These are phyloP conservation scores for Pachypsylla venusta DNA, from an alignment of 1,140 invertebrate genomes.

Conservation along the genomic window DNA sequence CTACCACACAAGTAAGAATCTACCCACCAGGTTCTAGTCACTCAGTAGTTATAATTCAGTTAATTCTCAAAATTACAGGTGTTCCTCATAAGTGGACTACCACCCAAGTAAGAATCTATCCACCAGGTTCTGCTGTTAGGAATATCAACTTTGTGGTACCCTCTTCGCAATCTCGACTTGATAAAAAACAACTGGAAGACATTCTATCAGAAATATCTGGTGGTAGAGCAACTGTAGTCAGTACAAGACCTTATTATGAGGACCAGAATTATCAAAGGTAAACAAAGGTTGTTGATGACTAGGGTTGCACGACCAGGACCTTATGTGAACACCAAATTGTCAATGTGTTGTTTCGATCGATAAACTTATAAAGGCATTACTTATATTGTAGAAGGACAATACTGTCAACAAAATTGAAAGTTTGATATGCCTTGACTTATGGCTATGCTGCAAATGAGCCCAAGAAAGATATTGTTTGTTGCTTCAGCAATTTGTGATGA, in stretches of 20 bases:
- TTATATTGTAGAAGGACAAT: too few relatives aligned
- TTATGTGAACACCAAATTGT: too few relatives aligned
- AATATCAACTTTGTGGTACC: conserved; percentile 64
- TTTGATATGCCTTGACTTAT: too few relatives aligned
- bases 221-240: conserved; percentile 52
- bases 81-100: conserved; percentile 51
- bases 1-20: too few relatives aligned
- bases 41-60: too few relatives aligned
- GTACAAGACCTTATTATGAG: conserved; percentile 49
- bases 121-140: conserved; percentile 46
- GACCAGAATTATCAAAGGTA: not conserved
- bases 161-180: conserved; percentile 41
- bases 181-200: conserved; percentile 50
- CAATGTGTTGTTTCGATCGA: too few relatives aligned
- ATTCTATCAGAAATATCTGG: conserved; percentile 59
- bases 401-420: too few relatives aligned
- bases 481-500: too few relatives aligned
- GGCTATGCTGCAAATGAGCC: too few relatives aligned
- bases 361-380: too few relatives aligned
- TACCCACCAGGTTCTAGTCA: too few relatives aligned
- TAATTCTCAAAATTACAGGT: conserved; percentile 33
- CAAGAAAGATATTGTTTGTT: too few relatives aligned
- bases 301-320: not conserved
- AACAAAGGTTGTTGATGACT: not conserved
- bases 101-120: conserved; percentile 47